Evolutionary conservation across 2,888 invertebrate genomes (phyloP).

Genomic region (Papilio demoleus): DNA sequence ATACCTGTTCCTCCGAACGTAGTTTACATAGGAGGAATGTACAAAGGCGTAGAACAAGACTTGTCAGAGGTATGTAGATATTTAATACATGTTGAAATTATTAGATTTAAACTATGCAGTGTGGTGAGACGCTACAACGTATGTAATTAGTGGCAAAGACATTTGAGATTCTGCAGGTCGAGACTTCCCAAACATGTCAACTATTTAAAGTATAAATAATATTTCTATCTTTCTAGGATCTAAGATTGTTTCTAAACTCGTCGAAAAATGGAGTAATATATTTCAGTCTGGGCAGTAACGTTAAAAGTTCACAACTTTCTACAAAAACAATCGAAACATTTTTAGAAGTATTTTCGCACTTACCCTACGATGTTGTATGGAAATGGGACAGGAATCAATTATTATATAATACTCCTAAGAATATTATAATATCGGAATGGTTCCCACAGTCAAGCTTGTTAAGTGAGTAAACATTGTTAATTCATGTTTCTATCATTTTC

Average conservation of each 20-base stretch:
- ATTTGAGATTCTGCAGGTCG: too few species aligned
- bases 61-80: constrained; percentile 50
- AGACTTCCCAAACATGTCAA: too few species aligned
- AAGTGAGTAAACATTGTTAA: constrained; percentile 48
- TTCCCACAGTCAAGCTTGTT: constrained; percentile 48
- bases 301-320: constrained; percentile 42
- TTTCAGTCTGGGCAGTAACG: constrained; percentile 61
- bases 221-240: constrained; percentile 57
- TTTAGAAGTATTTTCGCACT: constrained; percentile 57
- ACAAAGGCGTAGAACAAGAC: constrained; percentile 50
- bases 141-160: too few species aligned
- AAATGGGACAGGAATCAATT: constrained; percentile 64
- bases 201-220: too few species aligned
- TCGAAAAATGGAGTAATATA: constrained; percentile 63
- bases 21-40: constrained; percentile 51
- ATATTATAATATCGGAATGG: constrained; percentile 52
- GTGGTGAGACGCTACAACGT: too few species aligned
- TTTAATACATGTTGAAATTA: too few species aligned
- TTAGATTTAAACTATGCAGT: too few species aligned
- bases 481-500: too few species aligned
- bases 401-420: constrained; percentile 52
- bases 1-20: constrained; percentile 55
- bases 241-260: constrained; percentile 59
- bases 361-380: constrained; percentile 69
- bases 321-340: constrained; percentile 44